Evolutionary conservation across 2,888 invertebrate species (phyloP).

Genomic region (Calephelis perditalis): DNA sequence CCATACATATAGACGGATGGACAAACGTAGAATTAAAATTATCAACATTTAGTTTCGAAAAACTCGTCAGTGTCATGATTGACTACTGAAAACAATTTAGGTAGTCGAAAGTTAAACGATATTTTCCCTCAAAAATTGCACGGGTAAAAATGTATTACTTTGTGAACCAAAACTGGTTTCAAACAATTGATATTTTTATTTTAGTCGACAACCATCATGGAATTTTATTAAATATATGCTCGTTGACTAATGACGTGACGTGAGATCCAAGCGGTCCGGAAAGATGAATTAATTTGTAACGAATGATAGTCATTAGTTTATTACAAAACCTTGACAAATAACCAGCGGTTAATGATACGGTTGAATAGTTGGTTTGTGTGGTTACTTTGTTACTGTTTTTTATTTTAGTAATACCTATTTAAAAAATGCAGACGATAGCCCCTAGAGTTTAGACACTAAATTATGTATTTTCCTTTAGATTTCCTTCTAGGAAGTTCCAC

Average conservation of each 20-base stretch:
- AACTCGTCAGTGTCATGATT: no score
- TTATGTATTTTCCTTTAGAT: no score
- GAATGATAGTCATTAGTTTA: slow-evolving; percentile 7
- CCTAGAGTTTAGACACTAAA: no score
- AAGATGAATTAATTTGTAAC: slow-evolving; percentile 6
- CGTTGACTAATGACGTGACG: background rate
- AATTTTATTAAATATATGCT: background rate
- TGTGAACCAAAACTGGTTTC: slow-evolving; percentile 2
- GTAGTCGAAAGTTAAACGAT: no score
- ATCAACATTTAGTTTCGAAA: no score
- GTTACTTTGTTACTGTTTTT: background rate
- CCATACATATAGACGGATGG: no score
- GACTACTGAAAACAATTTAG: no score
- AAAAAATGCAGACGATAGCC: no score
- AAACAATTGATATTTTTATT: slow-evolving; percentile 2
- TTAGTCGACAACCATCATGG: background rate
- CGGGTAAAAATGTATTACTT: background rate
- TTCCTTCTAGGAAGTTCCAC: no score
- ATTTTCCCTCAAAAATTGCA: no score
- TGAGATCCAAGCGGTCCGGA: background rate
- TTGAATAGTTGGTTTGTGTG: slow-evolving; percentile 2
- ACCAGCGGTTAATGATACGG: background rate
- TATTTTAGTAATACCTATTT: no score
- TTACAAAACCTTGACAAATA: background rate
- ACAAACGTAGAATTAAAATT: no score